A percentile compares a stretch with the other conserved stretches of the same genome.
These are phyloP conservation scores for Montifringilla adamsi DNA, from an alignment of 2,113 vertebrate species.

Conservation along the genomic window DNA sequence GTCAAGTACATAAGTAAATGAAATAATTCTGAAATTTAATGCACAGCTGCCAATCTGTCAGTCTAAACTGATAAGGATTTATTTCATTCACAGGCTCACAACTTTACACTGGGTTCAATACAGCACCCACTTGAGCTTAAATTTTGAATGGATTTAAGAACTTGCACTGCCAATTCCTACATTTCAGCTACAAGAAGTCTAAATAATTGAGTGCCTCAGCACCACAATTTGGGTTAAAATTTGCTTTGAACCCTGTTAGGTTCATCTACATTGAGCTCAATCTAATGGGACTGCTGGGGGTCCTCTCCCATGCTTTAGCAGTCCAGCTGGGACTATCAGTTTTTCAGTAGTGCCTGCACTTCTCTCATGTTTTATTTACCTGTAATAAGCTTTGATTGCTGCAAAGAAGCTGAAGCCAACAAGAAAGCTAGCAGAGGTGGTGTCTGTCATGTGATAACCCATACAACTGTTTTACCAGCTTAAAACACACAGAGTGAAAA, in stretches of 20 bases:
- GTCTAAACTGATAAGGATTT: not conserved
- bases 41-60: not conserved
- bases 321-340: not conserved
- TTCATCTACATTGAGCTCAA: not conserved
- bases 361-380: not conserved
- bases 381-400: not conserved
- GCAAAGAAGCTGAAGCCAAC: constrained; percentile 28
- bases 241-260: not conserved
- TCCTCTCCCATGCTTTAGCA: not conserved
- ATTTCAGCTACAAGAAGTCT: not conserved
- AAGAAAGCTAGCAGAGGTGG: not conserved
- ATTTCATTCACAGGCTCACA: not conserved
- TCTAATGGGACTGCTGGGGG: not conserved
- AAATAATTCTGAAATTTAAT: not conserved
- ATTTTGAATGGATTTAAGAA: not conserved
- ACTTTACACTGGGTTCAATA: not conserved
- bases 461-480: not conserved
- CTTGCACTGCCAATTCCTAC: not conserved
- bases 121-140: not conserved
- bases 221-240: not conserved
- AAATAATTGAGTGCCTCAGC: not conserved
- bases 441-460: not conserved
- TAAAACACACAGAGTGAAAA: not conserved
- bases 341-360: not conserved
- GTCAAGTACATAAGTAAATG: not conserved